Evolutionary conservation across 2,888 invertebrate species (phyloP).

Genomic region (Choristoneura rosaceana): DNA sequence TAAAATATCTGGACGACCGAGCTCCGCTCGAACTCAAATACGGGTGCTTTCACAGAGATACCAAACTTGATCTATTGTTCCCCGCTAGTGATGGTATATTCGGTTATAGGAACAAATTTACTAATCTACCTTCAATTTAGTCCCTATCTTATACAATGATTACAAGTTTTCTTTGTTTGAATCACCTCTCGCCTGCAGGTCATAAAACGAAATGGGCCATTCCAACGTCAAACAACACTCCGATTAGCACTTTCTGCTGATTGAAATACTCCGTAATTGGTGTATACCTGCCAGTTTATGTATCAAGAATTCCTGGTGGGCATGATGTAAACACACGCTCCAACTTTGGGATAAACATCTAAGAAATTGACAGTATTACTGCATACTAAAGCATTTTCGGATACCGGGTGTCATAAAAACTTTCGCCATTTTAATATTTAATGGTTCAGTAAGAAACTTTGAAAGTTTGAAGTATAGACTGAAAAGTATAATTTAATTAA

Average conservation of each 20-base stretch:
- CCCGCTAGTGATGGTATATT: no score
- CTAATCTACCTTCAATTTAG: background rate
- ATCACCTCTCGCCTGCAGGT: constrained; percentile 47
- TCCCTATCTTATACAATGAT: background rate
- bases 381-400: background rate
- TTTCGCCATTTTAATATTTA: no score
- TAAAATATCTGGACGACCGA: no score
- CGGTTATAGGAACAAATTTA: background rate
- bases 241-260: constrained; percentile 59
- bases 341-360: no score
- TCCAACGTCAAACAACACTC: constrained; percentile 49
- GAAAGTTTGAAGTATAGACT: no score
- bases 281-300: background rate
- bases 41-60: no score
- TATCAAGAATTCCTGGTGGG: background rate
- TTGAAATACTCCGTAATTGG: constrained; percentile 50
- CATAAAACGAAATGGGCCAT: constrained; percentile 64
- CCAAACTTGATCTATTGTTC: no score
- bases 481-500: background rate
- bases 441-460: no score
- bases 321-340: background rate
- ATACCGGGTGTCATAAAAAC: no score
- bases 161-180: constrained; percentile 48
- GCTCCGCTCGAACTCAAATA: no score
- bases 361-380: background rate